phyloP scores from a whole-genome alignment of 2,888 invertebrate genomes.

The Cheilosia soror region DNA sequence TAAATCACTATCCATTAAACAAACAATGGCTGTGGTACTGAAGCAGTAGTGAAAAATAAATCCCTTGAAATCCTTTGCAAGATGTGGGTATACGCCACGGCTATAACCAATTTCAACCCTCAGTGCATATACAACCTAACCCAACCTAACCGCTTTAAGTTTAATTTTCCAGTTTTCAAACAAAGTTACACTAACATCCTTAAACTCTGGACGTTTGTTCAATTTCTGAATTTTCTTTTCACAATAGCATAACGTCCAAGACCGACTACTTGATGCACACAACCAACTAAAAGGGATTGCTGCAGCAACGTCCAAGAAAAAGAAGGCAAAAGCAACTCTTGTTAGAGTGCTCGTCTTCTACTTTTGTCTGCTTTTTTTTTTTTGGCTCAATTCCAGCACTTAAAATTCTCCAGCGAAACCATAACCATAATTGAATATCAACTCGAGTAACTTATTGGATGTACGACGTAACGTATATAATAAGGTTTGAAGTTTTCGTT shows the following conservation, averaged over 20 bases:
- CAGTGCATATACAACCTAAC: background rate
- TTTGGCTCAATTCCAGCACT: conserved; percentile 6
- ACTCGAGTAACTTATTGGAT: conserved; percentile 2
- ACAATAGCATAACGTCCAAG: background rate
- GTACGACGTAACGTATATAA: background rate
- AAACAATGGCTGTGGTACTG: background rate
- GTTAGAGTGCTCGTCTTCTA: background rate
- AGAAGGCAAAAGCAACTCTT: background rate
- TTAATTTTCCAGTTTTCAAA: conserved; percentile 8
- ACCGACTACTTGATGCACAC: too few species aligned
- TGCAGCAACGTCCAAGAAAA: background rate
- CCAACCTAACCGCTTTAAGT: background rate
- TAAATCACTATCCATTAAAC: conserved; percentile 4
- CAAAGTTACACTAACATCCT: background rate
- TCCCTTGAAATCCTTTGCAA: background rate
- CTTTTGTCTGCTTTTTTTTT: background rate
- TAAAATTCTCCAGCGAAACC: background rate
- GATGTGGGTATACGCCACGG: background rate
- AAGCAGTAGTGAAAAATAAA: background rate
- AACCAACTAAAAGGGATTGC: background rate
- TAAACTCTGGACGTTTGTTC: background rate
- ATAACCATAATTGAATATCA: conserved; percentile 8
- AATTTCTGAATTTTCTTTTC: background rate
- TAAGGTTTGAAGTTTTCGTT: background rate
- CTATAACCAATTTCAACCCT: conserved; percentile 1